These are phyloP conservation scores for Sternotherus odoratus DNA, from an alignment of 2,797 vertebrate species.

Conservation along the genomic window DNA sequence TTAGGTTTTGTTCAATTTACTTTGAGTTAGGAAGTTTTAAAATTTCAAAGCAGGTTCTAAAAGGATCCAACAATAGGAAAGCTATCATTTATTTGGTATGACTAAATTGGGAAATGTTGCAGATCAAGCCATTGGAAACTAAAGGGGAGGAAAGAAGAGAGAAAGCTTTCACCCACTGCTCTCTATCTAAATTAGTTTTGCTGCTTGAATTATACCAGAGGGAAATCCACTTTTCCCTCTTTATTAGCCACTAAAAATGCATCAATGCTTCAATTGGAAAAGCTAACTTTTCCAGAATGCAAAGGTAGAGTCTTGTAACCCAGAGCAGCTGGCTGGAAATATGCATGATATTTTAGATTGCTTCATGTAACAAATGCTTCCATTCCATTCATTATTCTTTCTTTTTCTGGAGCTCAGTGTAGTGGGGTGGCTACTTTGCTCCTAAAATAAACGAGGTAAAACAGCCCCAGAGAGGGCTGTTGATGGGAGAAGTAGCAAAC, in stretches of 20 bases:
- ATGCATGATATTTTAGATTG: conserved; percentile 4
- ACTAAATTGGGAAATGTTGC: conserved; percentile 46
- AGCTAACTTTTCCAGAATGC: conserved; percentile 16
- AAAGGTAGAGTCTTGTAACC: conserved; percentile 12
- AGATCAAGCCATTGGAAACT: conserved; percentile 54
- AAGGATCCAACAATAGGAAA: background rate
- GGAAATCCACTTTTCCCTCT: conserved; percentile 64
- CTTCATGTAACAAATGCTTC: conserved; percentile 42
- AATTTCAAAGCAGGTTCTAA: background rate
- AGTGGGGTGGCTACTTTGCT: no score
- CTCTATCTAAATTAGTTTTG: conserved; percentile 73
- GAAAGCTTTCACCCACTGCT: no score
- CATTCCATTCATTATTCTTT: conserved; percentile 40
- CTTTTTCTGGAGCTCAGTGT: background rate
- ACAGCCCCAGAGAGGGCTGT: no score
- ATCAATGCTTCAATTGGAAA: conserved; percentile 36
- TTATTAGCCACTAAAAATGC: conserved; percentile 57
- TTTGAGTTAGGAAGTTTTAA: background rate
- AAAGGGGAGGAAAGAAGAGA: conserved; percentile 63
- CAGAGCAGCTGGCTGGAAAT: conserved; percentile 52
- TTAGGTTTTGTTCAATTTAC: background rate
- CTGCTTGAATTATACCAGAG: conserved; percentile 71
- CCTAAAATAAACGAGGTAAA: no score
- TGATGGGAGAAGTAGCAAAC: no score
- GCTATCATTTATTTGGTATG: background rate